Base-by-base conservation (phyloP, 2,888 invertebrate genomes). In the Drosophila helvetica region DNA sequence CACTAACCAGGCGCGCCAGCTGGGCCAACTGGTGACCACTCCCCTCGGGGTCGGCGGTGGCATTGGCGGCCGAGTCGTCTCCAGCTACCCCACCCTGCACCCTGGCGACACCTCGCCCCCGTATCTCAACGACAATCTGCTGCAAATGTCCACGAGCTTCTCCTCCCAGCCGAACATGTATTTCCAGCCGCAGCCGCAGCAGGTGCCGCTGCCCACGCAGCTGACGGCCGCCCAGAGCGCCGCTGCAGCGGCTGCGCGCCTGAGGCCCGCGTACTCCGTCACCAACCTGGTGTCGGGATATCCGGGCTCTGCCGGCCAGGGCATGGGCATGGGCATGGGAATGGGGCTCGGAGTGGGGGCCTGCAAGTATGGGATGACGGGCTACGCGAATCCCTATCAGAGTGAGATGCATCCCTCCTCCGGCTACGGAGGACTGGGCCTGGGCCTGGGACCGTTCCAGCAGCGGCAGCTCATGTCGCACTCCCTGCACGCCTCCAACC, bases 91-190 rank as follows among this genome's bases (percentile, higher is more conserved):
- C 25, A 90, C 91, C 30, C 78, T 92, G 58, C 91, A 91, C 79
- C 88, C 86, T 38, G 90, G 90, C 47, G 92, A 91, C 55, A 90
- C 85, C 43, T 91, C 92, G 75, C 90, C 90, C 60, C 90, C 91
- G 18, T 91, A 91, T 78, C 74, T 91, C 2, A 91, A 91, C 83
- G 92, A 92, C 70, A 92, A 92, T 80, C 88, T 92, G 51, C 86
- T 92, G 89, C 92, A 92, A 89, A 91, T 92, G 91, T 91, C 92
- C 79, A 79, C 88, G 57, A 92, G 90, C 76, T 92, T 92, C 84
- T 92, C 92, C 74, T 92, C 92, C 70, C 92, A 92, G 69, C 92
- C 92, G 53, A 92, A 92, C 58, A 92, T 92, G 90, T 92, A 91
- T 82, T 91, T 91, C 79, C 92, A 92, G 78, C 91, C 90, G 75